Percentiles rank a stretch among this genome's conserved stretches.
Evolutionary conservation across 2,797 vertebrate species (phyloP).

Genomic region (Pseudochromis fuscus): DNA sequence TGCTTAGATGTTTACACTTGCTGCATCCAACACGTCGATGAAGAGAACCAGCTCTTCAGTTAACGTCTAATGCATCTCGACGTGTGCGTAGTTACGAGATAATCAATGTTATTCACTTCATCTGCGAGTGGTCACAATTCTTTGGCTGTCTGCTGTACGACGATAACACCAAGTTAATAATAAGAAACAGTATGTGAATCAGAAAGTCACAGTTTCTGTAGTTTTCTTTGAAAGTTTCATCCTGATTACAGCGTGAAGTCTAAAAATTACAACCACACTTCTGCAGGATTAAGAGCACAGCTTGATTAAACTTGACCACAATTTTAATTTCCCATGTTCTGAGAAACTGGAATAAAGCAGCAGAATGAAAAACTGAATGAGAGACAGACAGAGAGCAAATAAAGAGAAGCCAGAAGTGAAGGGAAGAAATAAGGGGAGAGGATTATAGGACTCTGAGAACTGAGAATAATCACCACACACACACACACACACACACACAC

Average conservation of each 20-base stretch:
- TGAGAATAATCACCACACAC: constrained; percentile 12
- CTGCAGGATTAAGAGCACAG: too few species aligned
- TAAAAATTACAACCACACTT: too few species aligned
- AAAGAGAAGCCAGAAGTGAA: neutral
- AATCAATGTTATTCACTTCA: neutral
- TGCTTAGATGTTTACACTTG: too few species aligned
- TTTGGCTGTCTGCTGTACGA: neutral
- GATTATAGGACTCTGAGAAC: constrained; percentile 24
- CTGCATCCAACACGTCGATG: too few species aligned
- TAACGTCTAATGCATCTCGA: neutral
- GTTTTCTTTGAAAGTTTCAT: too few species aligned
- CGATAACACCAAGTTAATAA: too few species aligned
- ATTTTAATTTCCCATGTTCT: neutral
- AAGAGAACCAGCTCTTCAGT: neutral
- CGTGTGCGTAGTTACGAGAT: too few species aligned
- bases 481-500: too few species aligned
- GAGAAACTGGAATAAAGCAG: neutral
- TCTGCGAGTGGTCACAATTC: neutral
- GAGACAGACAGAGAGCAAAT: neutral
- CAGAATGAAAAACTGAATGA: neutral
- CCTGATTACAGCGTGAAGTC: too few species aligned
- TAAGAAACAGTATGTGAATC: too few species aligned
- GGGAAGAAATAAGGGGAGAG: neutral
- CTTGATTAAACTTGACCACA: neutral
- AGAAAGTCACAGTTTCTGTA: too few species aligned